Base-by-base conservation (phyloP, 2,113 vertebrate genomes). In the Dermatemys mawii region DNA sequence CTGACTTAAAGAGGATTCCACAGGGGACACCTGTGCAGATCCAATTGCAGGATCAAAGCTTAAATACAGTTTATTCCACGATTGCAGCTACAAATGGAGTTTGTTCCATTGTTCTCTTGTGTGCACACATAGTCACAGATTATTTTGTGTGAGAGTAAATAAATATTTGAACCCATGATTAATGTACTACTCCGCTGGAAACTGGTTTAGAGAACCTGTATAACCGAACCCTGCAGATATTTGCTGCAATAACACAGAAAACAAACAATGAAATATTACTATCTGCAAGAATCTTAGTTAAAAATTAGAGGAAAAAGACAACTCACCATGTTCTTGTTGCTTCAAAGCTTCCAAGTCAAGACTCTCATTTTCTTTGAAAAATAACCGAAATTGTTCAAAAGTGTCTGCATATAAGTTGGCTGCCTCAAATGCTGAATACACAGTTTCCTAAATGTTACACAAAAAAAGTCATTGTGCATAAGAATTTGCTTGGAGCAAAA, bases 361-460 rank as follows among this genome's bases (percentile, higher is more conserved):
- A 93, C 96, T 98, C 97, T 99, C 97, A 81, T 99, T 99, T 94
- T 99, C 98, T 90, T 96, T 98, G 89, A 98, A 99, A 96, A 98
- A 98, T 78, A 95, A 44, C 16, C 96, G 97, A 94, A 99, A 98
- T 46, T 53, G 97, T 95, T 99, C 98, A 97, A 99, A 99, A 2
- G 97, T 98, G 22, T 93, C 27, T 44, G 98, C 98, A 60, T 99
- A 99, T 9, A 97, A 78, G 29, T 81, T 95, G 9, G 98, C 98
- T 76, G 98, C 93, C 38, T 98, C 96, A 93, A 99, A 99, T 22
- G 98, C 98, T 88, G 97, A 88, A 54, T 97, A 95, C 19, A 99
- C 93, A 8, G 97, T 96, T 93, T 98, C 97, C 99, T 99, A 89
- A 84, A 95, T 81, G 46, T 90, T 54, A 88, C 79, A 84, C 12